A percentile compares a stretch with the other conserved stretches of the same genome.
Conservation (phyloP, 2,888 invertebrate genomes). For the Dugesia japonica region DNA sequence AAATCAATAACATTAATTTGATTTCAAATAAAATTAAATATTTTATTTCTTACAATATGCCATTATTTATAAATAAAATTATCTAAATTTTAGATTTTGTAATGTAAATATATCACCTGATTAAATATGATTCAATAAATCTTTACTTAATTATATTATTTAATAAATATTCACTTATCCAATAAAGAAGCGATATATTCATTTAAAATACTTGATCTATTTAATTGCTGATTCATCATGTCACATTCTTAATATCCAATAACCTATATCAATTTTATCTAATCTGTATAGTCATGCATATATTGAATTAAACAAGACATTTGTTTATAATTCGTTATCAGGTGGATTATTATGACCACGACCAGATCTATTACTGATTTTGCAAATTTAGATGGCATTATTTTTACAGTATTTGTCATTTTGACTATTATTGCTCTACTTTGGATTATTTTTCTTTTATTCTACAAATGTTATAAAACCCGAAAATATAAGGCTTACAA, state of each 20-base stretch:
- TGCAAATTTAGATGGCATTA: neutral
- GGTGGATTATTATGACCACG: neutral
- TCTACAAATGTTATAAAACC: conserved; percentile 2
- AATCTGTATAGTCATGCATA: neutral
- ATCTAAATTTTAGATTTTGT: too few species aligned
- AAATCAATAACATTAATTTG: too few species aligned
- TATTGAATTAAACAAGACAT: neutral
- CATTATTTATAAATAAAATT: too few species aligned
- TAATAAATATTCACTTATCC: too few species aligned
- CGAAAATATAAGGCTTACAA: neutral
- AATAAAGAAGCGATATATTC: too few species aligned
- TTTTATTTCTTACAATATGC: too few species aligned
- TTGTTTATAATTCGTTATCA: neutral
- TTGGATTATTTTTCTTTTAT: neutral
- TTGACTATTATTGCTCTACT: neutral
- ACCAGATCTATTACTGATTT: neutral
- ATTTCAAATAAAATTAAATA: too few species aligned
- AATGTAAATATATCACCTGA: too few species aligned
- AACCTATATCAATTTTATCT: neutral
- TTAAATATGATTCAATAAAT: too few species aligned
- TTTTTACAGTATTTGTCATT: neutral
- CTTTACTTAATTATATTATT: too few species aligned
- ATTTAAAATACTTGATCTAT: too few species aligned
- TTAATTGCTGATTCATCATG: neutral
- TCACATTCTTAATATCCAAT: neutral